phyloP scores from a whole-genome alignment of 2,888 invertebrate genomes.

The Criorhina ranunculi region DNA sequence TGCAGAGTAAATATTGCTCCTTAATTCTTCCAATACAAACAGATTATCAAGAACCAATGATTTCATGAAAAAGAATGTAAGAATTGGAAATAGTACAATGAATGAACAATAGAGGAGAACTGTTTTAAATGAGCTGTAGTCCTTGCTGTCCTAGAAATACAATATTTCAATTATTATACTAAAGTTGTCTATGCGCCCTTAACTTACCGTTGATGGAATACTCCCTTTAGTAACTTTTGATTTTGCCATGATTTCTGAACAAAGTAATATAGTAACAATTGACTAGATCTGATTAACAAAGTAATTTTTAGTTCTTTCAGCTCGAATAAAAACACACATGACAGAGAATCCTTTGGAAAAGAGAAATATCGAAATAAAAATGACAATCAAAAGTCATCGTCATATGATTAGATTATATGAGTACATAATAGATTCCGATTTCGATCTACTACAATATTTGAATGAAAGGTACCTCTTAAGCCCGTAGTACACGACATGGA shows the following conservation, averaged over 20 bases:
- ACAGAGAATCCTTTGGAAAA: no score
- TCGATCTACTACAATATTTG: no score
- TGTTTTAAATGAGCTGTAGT: conserved; percentile 90
- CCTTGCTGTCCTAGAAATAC: conserved; percentile 84
- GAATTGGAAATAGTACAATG: conserved; percentile 90
- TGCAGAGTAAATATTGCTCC: conserved; percentile 92
- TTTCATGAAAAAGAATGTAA: conserved; percentile 90
- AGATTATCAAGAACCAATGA: conserved; percentile 89
- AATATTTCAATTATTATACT: conserved; percentile 79
- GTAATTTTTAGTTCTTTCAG: neutral
- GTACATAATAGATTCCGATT: neutral
- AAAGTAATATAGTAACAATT: neutral
- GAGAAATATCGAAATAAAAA: no score
- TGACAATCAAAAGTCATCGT: conserved; percentile 27
- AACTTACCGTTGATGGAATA: conserved; percentile 37
- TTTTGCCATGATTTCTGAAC: conserved; percentile 47
- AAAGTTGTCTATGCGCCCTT: conserved; percentile 58
- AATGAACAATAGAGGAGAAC: conserved; percentile 91
- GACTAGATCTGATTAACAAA: neutral
- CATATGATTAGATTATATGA: neutral
- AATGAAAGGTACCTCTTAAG: no score
- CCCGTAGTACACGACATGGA: no score
- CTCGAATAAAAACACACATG: neutral
- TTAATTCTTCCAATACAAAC: conserved; percentile 85
- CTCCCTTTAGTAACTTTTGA: conserved; percentile 13